Conservation (phyloP, 2,797 vertebrate species). For the Cottoperca gobio region DNA sequence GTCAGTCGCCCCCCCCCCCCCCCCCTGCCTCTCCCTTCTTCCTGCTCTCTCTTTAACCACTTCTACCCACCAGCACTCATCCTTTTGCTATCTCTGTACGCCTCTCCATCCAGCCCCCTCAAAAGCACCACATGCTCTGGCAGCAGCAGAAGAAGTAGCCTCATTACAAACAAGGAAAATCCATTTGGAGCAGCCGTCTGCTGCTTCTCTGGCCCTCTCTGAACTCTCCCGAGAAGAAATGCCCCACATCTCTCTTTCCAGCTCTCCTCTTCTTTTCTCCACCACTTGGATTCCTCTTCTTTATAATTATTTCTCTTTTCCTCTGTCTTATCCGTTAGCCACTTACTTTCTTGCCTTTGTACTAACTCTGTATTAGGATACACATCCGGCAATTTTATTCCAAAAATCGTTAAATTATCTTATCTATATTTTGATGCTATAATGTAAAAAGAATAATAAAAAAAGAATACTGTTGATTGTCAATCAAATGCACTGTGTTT, state of each 20-base stretch:
- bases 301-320: constrained; percentile 38
- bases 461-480: background rate
- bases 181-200: constrained; percentile 83
- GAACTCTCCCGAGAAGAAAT: constrained; percentile 81
- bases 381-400: background rate
- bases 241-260: constrained; percentile 62
- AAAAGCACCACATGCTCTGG: constrained; percentile 66
- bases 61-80: constrained; percentile 40
- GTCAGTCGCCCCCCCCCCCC: constrained; percentile 11
- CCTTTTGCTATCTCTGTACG: constrained; percentile 27
- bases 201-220: constrained; percentile 74
- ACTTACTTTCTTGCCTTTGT: background rate
- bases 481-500: background rate
- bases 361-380: background rate
- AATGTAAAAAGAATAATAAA: background rate
- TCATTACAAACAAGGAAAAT: constrained; percentile 87
- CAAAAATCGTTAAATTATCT: background rate
- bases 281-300: constrained; percentile 31
- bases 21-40: constrained; percentile 13
- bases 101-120: constrained; percentile 36
- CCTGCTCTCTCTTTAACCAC: constrained; percentile 37
- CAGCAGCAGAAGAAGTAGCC: constrained; percentile 71
- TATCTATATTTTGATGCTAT: background rate
- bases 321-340: constrained; percentile 20
- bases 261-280: constrained; percentile 21